Conservation (phyloP, 1,140 invertebrate species). For the Eueides isabella region DNA sequence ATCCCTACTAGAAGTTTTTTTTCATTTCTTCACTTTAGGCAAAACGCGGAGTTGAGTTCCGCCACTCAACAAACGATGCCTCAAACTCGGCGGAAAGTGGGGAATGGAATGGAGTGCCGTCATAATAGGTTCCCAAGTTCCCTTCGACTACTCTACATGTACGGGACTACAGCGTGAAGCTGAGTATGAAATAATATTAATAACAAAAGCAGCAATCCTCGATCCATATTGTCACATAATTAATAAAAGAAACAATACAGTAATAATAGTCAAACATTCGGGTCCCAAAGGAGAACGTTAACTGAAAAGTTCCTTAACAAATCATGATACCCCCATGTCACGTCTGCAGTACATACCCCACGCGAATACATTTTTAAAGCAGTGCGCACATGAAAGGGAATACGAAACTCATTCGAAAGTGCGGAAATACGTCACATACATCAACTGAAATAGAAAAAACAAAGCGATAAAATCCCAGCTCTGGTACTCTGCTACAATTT, state of each 20-base stretch:
- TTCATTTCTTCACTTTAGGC: no score
- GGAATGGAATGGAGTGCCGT: no score
- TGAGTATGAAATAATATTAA: not conserved
- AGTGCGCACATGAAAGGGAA: constrained; percentile 70
- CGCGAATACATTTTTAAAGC: constrained; percentile 75
- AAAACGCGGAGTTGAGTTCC: no score
- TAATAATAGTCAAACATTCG: constrained; percentile 25
- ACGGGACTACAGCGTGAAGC: no score
- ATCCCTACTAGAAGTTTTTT: no score
- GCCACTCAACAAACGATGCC: no score
- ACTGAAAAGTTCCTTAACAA: constrained; percentile 59
- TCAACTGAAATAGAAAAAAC: constrained; percentile 73
- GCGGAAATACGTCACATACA: constrained; percentile 75
- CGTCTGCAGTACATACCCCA: constrained; percentile 38
- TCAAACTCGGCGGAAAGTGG: no score
- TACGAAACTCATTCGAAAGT: constrained; percentile 71
- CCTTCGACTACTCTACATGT: no score
- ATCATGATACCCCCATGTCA: constrained; percentile 50
- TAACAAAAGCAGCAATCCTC: not conserved
- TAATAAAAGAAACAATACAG: constrained; percentile 24
- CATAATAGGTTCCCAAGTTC: no score
- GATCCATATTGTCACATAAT: not conserved
- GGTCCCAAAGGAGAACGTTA: constrained; percentile 27
- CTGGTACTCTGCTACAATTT: constrained; percentile 65
- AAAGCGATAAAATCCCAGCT: constrained; percentile 66